phyloP scores from a whole-genome alignment of 2,888 invertebrate genomes.

The Pristionchus maxplancki region DNA sequence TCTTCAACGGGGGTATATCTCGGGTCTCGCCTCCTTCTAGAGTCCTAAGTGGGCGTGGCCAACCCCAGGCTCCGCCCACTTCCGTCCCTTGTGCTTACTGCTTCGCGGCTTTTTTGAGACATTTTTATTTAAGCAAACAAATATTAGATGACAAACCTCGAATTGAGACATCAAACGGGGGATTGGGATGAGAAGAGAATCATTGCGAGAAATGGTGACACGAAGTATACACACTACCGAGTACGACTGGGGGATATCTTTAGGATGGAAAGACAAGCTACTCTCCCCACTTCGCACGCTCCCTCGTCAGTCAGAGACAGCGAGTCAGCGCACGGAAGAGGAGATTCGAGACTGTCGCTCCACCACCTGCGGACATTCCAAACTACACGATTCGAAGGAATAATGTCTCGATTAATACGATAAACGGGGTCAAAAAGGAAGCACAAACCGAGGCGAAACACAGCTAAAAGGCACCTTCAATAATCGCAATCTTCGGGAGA shows the following conservation, averaged over 20 bases:
- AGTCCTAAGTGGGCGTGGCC: slow-evolving; percentile 3
- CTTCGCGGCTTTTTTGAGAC: not conserved
- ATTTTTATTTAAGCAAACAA: not conserved
- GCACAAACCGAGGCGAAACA: not conserved
- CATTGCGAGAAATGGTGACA: slow-evolving; percentile 7
- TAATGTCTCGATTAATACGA: not conserved
- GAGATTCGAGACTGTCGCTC: not conserved
- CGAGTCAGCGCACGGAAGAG: not conserved
- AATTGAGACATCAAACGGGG: slow-evolving; percentile 17
- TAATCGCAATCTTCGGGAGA: not conserved
- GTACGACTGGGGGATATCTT: not conserved
- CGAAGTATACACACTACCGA: not conserved
- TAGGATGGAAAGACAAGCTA: not conserved
- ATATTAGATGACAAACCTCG: not conserved
- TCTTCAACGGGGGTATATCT: not conserved
- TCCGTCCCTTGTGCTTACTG: not conserved
- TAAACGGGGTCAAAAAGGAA: not conserved
- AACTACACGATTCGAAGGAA: not conserved
- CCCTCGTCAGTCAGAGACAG: not conserved
- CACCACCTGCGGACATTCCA: not conserved
- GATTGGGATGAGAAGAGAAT: not conserved
- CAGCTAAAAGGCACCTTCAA: not conserved
- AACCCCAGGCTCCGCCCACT: not conserved
- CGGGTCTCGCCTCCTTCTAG: not conserved
- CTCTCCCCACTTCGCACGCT: not conserved